Evolutionary conservation across 2,888 invertebrate species (phyloP).

Genomic region (Neoascia interrupta): DNA sequence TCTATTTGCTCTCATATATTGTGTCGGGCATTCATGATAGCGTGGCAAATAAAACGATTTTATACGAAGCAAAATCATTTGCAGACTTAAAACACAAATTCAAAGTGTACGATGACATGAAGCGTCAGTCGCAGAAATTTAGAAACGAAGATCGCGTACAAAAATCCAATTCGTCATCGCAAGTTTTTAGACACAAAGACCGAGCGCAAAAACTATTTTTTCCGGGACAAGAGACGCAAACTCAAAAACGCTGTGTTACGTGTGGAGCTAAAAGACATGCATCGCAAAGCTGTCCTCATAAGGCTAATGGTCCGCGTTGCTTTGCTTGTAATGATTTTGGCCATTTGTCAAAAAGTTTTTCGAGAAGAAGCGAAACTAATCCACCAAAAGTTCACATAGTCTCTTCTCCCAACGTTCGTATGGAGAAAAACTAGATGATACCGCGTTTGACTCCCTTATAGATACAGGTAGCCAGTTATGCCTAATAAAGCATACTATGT

Average conservation of each 20-base stretch:
- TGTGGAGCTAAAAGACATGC: conserved; percentile 23
- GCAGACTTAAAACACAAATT: conserved; percentile 17
- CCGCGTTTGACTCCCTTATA: neutral
- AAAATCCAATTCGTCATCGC: conserved; percentile 2
- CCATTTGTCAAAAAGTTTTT: conserved; percentile 12
- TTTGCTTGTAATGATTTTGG: conserved; percentile 25
- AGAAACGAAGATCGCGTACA: neutral
- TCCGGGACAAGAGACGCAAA: neutral
- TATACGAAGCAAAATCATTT: conserved; percentile 21
- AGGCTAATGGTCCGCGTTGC: conserved; percentile 13
- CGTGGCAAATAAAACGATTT: conserved; percentile 13
- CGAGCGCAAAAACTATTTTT: too few relatives aligned
- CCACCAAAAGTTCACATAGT: conserved; percentile 3
- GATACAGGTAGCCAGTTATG: conserved; percentile 26
- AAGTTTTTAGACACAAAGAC: neutral
- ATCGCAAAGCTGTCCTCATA: conserved; percentile 18
- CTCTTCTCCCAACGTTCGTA: conserved; percentile 6
- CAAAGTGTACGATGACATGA: conserved; percentile 35
- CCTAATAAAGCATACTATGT: neutral
- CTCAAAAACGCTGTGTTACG: conserved; percentile 21
- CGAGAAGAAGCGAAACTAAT: conserved; percentile 1
- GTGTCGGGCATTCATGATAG: conserved; percentile 32
- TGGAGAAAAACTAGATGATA: neutral
- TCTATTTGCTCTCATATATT: conserved; percentile 22
- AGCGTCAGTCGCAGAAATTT: conserved; percentile 10